Evolutionary conservation across 2,888 invertebrate species (phyloP).

Genomic region (Rhopalosiphum nymphaeae): DNA sequence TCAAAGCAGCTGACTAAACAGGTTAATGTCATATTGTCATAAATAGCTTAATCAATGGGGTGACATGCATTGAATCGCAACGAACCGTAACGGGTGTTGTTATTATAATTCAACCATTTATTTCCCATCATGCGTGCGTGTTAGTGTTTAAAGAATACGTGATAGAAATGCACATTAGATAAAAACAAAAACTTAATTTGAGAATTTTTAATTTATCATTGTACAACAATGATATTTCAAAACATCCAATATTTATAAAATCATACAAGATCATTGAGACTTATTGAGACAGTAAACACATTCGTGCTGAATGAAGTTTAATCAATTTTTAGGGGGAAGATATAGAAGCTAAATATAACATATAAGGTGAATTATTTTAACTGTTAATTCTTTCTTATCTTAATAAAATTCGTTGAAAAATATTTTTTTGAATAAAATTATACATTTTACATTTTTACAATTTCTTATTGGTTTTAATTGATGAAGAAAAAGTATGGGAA

Average conservation of each 20-base stretch:
- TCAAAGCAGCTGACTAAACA: neutral
- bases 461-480: neutral
- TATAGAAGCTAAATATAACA: neutral
- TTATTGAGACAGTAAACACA: neutral
- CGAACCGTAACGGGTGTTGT: conserved; percentile 52
- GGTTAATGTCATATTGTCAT: neutral
- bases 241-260: neutral
- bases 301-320: neutral
- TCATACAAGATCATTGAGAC: neutral
- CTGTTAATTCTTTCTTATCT: neutral
- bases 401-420: neutral
- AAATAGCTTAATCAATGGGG: conserved; percentile 52
- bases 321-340: neutral
- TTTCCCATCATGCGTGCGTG: conserved; percentile 8
- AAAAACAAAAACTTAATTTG: neutral
- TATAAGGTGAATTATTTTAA: neutral
- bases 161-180: neutral
- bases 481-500: neutral
- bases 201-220: neutral
- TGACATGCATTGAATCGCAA: conserved; percentile 47
- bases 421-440: neutral
- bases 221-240: neutral
- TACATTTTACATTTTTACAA: neutral
- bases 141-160: neutral
- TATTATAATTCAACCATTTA: conserved; percentile 38